Evolutionary conservation across 2,797 vertebrate species (phyloP).

Genomic region (Mus spretus): DNA sequence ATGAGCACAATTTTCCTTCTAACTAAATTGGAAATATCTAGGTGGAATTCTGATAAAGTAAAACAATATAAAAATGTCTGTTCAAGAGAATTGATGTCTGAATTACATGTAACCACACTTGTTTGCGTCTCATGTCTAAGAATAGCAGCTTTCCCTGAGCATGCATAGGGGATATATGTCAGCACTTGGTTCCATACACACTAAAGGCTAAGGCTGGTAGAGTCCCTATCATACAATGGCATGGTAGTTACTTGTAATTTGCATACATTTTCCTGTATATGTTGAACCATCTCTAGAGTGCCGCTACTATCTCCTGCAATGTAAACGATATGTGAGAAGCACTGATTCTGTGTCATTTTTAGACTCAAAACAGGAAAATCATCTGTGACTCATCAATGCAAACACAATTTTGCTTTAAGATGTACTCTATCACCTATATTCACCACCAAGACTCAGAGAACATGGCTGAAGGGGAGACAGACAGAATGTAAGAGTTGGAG

Average conservation of each 20-base stretch:
- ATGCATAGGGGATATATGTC: background rate
- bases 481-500: background rate
- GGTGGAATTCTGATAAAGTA: background rate
- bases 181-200: background rate
- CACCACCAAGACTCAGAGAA: background rate
- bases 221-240: background rate
- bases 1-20: constrained; percentile 9
- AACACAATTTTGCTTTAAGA: background rate
- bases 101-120: background rate
- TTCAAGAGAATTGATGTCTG: background rate
- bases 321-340: background rate
- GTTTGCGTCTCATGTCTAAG: background rate
- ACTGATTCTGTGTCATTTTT: background rate
- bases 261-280: background rate
- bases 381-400: background rate
- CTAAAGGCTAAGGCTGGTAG: background rate
- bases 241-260: background rate
- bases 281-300: background rate
- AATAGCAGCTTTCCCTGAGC: background rate
- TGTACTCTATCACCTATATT: background rate
- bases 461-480: background rate
- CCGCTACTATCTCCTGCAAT: background rate
- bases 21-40: background rate
- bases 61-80: constrained; percentile 35
- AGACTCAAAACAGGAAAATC: background rate